Percentiles rank a stretch among this genome's conserved stretches.
phyloP scores from a whole-genome alignment of 1,140 invertebrate species.

The Phymastichus coffea region DNA sequence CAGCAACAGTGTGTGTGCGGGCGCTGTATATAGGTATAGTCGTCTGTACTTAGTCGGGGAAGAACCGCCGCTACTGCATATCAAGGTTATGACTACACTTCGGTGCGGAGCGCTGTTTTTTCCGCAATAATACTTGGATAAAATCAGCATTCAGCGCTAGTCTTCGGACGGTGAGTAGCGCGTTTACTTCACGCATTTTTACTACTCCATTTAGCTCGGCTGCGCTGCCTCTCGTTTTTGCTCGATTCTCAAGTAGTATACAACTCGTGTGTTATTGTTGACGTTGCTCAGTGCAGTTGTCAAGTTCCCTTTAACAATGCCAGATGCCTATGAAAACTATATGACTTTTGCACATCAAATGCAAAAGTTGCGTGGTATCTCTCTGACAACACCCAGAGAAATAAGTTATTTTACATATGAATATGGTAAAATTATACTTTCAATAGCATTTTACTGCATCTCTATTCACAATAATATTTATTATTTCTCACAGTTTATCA shows the following conservation, averaged over 20 bases:
- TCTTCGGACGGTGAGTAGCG: conserved; percentile 15
- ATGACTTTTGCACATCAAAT: not conserved
- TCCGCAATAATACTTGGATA: conserved; percentile 7
- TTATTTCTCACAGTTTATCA: not conserved
- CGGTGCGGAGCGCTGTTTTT: not conserved
- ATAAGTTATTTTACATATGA: not conserved
- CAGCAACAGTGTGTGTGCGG: no score
- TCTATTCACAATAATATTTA: not conserved
- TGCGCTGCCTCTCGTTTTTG: not conserved
- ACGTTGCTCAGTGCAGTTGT: no score
- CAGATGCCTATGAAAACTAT: conserved; percentile 32
- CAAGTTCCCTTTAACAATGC: conserved; percentile 21
- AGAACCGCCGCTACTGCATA: conserved; percentile 33
- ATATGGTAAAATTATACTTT: conserved; percentile 15
- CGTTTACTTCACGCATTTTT: conserved; percentile 6
- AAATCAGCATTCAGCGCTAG: conserved; percentile 19
- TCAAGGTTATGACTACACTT: conserved; percentile 32
- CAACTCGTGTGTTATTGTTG: no score
- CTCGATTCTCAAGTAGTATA: not conserved
- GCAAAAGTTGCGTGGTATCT: not conserved
- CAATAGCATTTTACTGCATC: no score
- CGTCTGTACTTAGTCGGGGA: conserved; percentile 26
- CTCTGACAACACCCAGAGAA: not conserved
- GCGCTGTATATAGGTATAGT: not conserved
- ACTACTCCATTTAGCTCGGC: not conserved